Evolutionary conservation across 2,888 invertebrate genomes (phyloP), one percentile per base, ranked within the genome.

Genomic region (Diplazon laetatorius): DNA sequence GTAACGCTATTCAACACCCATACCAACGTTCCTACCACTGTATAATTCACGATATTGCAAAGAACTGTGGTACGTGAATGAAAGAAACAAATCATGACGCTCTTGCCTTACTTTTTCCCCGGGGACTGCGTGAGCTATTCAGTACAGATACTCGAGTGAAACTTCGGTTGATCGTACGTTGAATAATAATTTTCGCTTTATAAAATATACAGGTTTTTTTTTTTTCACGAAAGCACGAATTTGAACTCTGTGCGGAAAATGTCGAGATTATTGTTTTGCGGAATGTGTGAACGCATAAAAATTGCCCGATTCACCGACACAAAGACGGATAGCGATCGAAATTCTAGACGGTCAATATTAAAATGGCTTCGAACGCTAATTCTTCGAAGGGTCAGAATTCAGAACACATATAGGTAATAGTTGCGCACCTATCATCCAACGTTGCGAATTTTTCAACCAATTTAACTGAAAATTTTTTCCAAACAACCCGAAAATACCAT

Each of bases 21-120:
- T 30, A 42, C 39, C 2, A 14, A 16, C 55, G 59, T 52, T 16
- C 50, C 50, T 20, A 44, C 42, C 39, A 10, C 25, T 60, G 46
- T 60, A 62, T 66, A 59, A 74, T 66, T 60, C 59, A 66, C 50
- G 66, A 68, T 60, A 68, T 60, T 68, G 42, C 25, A 52, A 16
- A 22, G 48, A 44, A 25, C 35, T 25, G 20, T 12, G 59, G 44
- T 16, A 42, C 44, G 35, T 18, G 25, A 46, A 37, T 16, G 30
- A 30, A 55, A 18, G 16, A 16, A 46, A 55, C 59, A 59, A 52
- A 30, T 50, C 10, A 22, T 9, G 60, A 60, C 14, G 44, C 22
- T 25, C 60, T 63, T 42, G 59, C 59, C 66, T 71, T 42, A 37
- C 59, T 35, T n/a, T n/a, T n/a, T n/a, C 65, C 44, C 16, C 12